Conservation (phyloP, 2,113 vertebrate species). For the Pyrgilauda ruficollis region DNA sequence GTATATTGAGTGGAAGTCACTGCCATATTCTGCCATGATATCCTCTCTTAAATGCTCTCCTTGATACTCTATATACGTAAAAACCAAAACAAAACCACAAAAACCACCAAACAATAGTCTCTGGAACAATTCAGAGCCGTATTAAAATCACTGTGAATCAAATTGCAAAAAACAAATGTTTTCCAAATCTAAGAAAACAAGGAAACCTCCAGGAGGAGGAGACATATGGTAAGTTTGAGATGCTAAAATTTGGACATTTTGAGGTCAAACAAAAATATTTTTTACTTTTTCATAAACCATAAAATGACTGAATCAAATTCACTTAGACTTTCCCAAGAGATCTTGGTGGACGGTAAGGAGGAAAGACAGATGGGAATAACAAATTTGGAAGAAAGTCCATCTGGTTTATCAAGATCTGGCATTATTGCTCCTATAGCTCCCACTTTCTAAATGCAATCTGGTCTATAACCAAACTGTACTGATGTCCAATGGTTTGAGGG, state of each 20-base stretch:
- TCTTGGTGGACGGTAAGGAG: neutral
- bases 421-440: neutral
- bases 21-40: neutral
- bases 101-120: neutral
- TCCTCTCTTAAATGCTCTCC: neutral
- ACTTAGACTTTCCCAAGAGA: neutral
- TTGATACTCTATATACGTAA: neutral
- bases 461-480: neutral
- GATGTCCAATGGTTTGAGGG: neutral
- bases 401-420: neutral
- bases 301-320: neutral
- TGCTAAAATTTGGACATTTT: slow-evolving; percentile 27
- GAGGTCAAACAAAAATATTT: slow-evolving; percentile 6
- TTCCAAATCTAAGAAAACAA: slow-evolving; percentile 5
- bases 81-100: neutral
- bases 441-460: neutral
- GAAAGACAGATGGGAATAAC: neutral
- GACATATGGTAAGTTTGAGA: slow-evolving; percentile 6
- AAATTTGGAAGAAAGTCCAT: neutral
- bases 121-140: neutral
- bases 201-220: neutral
- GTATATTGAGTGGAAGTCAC: slow-evolving; percentile 39
- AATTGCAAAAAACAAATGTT: slow-evolving; percentile 29
- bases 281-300: neutral
- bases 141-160: slow-evolving; percentile 43